Percentiles rank a stretch among this genome's conserved stretches.
These are phyloP conservation scores for Brachionus manjavacas DNA, from an alignment of 1,140 invertebrate species.

Conservation along the genomic window DNA sequence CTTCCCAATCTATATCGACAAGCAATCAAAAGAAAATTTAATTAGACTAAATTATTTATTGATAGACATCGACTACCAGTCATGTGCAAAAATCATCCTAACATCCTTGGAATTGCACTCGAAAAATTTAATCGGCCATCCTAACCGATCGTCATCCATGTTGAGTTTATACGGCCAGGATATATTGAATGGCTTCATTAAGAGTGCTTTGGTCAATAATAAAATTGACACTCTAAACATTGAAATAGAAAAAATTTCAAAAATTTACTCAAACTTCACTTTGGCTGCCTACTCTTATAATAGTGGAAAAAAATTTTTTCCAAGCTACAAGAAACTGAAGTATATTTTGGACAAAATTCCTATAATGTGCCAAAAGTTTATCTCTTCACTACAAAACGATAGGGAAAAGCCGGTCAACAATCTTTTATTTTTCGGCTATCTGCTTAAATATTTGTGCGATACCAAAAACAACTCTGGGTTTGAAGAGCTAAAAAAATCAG, in stretches of 20 bases:
- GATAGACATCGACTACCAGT: not conserved
- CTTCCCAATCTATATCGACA: constrained; percentile 40
- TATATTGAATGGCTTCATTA: not conserved
- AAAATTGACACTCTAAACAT: not conserved
- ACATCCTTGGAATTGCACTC: not conserved
- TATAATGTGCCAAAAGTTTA: not conserved
- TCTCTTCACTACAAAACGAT: not conserved
- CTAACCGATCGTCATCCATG: not conserved
- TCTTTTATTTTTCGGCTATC: not conserved
- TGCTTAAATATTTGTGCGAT: not conserved
- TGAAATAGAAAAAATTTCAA: not conserved
- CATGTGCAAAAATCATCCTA: not conserved
- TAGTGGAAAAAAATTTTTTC: not conserved
- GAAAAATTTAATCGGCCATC: not conserved
- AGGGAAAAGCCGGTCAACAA: not conserved
- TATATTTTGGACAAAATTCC: not conserved
- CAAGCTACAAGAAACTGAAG: not conserved
- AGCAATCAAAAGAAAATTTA: constrained; percentile 18
- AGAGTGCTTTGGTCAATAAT: not conserved
- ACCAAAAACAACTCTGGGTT: not conserved
- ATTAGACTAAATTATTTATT: not conserved
- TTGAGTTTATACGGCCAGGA: constrained; percentile 13
- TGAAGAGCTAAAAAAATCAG: not conserved
- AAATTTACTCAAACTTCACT: not conserved
- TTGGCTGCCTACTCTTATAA: not conserved